Evolutionary conservation across 2,797 vertebrate species (phyloP).

Genomic region (Dromococcyx pavoninus): DNA sequence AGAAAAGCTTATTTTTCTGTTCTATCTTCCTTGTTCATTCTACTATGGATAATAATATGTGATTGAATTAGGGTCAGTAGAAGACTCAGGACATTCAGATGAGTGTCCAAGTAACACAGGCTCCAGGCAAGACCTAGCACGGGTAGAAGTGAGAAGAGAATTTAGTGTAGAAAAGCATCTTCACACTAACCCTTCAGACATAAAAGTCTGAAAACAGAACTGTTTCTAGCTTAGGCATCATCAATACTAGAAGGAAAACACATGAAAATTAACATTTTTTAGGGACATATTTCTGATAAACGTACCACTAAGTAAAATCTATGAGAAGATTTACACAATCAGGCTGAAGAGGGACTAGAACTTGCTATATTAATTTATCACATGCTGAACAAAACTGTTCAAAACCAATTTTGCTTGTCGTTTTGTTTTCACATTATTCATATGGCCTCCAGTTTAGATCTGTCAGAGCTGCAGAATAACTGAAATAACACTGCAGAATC

Average conservation of each 20-base stretch:
- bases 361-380: background rate
- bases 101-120: background rate
- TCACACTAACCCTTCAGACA: background rate
- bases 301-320: background rate
- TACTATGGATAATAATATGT: background rate
- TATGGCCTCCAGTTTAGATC: background rate
- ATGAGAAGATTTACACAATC: background rate
- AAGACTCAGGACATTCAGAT: background rate
- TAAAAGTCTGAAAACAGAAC: background rate
- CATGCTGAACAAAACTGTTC: background rate
- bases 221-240: background rate
- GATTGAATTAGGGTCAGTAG: background rate
- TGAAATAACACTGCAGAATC: background rate
- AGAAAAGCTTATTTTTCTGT: background rate
- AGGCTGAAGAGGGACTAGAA: background rate
- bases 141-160: background rate
- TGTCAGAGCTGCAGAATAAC: background rate
- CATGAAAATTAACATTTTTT: background rate
- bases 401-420: background rate
- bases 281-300: background rate
- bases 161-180: background rate
- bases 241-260: background rate
- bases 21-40: background rate
- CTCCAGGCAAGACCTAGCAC: background rate
- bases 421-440: background rate